These are phyloP conservation scores for Elephantulus edwardii DNA, from an alignment of 2,113 vertebrate genomes.

Conservation along the genomic window DNA sequence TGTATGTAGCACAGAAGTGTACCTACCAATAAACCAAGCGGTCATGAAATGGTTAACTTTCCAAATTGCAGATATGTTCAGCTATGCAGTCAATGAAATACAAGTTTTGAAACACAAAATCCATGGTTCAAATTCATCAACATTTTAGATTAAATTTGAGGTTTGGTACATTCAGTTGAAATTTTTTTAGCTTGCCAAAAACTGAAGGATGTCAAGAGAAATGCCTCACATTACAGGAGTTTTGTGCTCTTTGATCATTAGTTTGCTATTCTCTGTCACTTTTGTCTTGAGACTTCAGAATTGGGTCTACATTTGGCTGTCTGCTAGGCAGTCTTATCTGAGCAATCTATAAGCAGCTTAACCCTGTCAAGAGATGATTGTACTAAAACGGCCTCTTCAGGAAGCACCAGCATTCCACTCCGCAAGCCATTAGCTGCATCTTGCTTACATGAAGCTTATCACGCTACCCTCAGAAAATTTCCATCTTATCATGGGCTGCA, in stretches of 20 bases:
- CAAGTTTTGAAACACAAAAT: constrained; percentile 16
- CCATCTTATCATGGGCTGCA: constrained; percentile 50
- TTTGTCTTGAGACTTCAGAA: constrained; percentile 64
- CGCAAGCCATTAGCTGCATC: constrained; percentile 59
- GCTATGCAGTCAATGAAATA: not conserved
- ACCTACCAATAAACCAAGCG: too few relatives aligned
- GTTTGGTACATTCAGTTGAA: constrained; percentile 1
- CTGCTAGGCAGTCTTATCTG: constrained; percentile 72
- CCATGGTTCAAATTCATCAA: not conserved
- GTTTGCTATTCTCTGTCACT: constrained; percentile 62
- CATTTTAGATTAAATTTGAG: constrained; percentile 17
- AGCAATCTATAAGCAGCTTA: constrained; percentile 77
- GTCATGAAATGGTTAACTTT: too few relatives aligned
- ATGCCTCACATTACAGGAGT: not conserved
- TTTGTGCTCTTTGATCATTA: constrained; percentile 26
- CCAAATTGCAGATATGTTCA: not conserved
- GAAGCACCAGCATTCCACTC: constrained; percentile 69
- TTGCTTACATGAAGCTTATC: constrained; percentile 66
- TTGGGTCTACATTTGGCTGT: constrained; percentile 17
- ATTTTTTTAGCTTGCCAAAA: not conserved
- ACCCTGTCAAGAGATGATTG: constrained; percentile 49
- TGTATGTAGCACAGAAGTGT: too few relatives aligned
- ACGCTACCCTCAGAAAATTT: constrained; percentile 49
- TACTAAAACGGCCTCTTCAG: constrained; percentile 37
- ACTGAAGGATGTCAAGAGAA: constrained; percentile 34